Percentiles rank a stretch among this genome's conserved stretches.
Evolutionary conservation across 2,888 invertebrate species (phyloP).

Genomic region (Habrosyne pyritoides): DNA sequence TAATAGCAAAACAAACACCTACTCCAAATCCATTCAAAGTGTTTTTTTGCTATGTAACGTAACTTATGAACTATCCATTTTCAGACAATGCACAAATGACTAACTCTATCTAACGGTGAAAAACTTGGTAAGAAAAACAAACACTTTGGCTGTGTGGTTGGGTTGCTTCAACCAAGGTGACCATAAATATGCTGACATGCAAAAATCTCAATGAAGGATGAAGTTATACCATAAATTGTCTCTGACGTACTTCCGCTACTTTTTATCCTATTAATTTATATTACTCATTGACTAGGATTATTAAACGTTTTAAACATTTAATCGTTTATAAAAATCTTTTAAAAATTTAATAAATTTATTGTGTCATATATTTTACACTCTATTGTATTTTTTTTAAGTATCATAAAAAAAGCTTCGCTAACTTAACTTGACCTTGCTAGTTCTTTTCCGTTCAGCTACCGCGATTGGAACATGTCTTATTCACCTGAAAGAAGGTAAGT

Average conservation of each 20-base stretch:
- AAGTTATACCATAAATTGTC: slow-evolving; percentile 25
- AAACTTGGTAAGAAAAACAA: no score
- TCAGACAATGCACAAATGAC: no score
- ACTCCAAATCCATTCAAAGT: no score
- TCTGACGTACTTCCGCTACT: slow-evolving; percentile 68
- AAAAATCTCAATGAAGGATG: no score
- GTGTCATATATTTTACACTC: not conserved
- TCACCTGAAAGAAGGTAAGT: slow-evolving; percentile 92
- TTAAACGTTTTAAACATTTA: slow-evolving; percentile 32
- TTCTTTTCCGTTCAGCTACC: slow-evolving; percentile 90
- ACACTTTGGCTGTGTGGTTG: no score
- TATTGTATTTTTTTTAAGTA: slow-evolving; percentile 15
- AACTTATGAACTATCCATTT: no score
- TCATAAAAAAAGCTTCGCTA: slow-evolving; percentile 66
- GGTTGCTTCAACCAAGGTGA: not conserved
- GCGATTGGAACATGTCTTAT: slow-evolving; percentile 93
- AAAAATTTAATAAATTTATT: slow-evolving; percentile 52
- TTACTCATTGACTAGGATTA: slow-evolving; percentile 47
- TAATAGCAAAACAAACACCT: no score
- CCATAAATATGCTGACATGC: not conserved
- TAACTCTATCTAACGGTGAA: no score
- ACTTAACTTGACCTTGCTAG: slow-evolving; percentile 84
- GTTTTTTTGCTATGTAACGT: no score
- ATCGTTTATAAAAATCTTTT: slow-evolving; percentile 47
- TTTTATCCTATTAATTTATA: slow-evolving; percentile 60